Evolutionary conservation across 2,888 invertebrate species (phyloP).

Genomic region (Allacma fusca): DNA sequence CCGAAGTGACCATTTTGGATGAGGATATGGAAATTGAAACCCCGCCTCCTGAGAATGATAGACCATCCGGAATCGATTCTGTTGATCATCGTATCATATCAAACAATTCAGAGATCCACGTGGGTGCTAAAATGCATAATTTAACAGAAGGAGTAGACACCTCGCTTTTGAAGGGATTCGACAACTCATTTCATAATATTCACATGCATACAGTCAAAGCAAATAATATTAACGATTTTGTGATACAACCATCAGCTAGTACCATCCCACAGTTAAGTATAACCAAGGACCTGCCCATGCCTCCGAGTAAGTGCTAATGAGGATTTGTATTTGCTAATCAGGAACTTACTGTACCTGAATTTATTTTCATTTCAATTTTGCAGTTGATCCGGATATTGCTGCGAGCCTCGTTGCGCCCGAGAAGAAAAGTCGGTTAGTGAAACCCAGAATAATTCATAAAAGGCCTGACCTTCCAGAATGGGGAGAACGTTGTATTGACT

Average conservation of each 20-base stretch:
- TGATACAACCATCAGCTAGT: constrained; percentile 48
- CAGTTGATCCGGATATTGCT: constrained; percentile 11
- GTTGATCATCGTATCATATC: constrained; percentile 31
- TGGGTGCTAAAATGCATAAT: not conserved
- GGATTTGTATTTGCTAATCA: not conserved
- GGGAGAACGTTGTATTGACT: constrained; percentile 96
- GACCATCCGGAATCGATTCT: constrained; percentile 56
- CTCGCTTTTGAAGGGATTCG: not conserved
- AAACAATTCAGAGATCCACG: not conserved
- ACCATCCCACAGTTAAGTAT: constrained; percentile 68
- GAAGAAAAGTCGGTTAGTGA: constrained; percentile 67
- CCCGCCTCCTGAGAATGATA: constrained; percentile 38
- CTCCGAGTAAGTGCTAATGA: constrained; percentile 73
- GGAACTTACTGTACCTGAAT: not conserved
- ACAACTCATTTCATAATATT: not conserved
- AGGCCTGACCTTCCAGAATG: constrained; percentile 82
- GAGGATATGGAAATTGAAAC: constrained; percentile 51
- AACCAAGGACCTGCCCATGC: constrained; percentile 88
- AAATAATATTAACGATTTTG: constrained; percentile 42
- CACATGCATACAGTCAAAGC: not conserved
- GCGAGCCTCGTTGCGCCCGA: not conserved
- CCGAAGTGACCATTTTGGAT: constrained; percentile 37
- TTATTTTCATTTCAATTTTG: constrained; percentile 10
- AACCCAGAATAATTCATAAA: constrained; percentile 80
- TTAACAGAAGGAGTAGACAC: not conserved